Evolutionary conservation across 2,113 vertebrate genomes (phyloP).

Genomic region (Aepyceros melampus): DNA sequence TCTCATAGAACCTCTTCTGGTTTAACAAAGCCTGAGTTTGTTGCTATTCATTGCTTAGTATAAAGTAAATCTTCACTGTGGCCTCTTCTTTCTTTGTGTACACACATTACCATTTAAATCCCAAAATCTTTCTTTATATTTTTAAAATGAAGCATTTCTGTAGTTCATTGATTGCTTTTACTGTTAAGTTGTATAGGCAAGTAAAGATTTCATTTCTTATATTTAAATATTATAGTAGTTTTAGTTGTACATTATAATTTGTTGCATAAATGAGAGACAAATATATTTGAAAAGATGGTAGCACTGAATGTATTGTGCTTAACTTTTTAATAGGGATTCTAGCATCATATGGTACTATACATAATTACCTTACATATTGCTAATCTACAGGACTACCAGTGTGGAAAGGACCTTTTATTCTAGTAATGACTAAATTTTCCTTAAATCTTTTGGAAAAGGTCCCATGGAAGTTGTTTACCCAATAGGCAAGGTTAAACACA

Average conservation of each 20-base stretch:
- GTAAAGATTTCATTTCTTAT: conserved; percentile 10
- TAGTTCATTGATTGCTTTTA: conserved; percentile 19
- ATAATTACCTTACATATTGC: conserved; percentile 2
- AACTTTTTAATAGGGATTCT: background rate
- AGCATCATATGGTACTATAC: background rate
- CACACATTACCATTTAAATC: conserved; percentile 19
- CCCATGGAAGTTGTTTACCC: background rate
- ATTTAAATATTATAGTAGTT: conserved; percentile 19
- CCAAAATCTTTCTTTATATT: background rate
- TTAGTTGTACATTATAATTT: conserved; percentile 17
- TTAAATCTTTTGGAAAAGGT: conserved; percentile 42
- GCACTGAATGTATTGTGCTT: background rate
- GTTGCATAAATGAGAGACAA: conserved; percentile 1
- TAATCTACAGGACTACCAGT: conserved; percentile 1
- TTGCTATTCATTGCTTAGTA: conserved; percentile 48
- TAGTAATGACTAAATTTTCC: conserved; percentile 32
- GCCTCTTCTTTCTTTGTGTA: background rate
- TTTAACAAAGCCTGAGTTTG: conserved; percentile 64
- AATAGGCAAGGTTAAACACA: conserved; percentile 43
- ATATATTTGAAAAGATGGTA: conserved; percentile 36
- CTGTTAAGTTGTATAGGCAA: conserved; percentile 32
- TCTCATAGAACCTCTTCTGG: conserved; percentile 35
- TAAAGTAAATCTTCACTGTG: conserved; percentile 53
- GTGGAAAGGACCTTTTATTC: conserved; percentile 48
- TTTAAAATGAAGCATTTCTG: conserved; percentile 28